Evolutionary conservation across 2,113 vertebrate species (phyloP).

Genomic region (Megaptera novaeangliae): DNA sequence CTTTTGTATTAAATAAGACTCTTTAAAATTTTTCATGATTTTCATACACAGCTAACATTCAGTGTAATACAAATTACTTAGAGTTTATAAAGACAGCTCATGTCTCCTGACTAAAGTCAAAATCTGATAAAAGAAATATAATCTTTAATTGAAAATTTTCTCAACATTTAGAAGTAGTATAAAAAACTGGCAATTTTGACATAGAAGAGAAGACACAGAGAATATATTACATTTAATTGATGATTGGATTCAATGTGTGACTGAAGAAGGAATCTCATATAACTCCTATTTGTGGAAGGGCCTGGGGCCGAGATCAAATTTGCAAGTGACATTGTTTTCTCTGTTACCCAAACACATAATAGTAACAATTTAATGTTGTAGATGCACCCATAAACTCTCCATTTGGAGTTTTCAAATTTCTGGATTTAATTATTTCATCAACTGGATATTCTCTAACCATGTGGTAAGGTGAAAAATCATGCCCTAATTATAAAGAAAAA

Average conservation of each 20-base stretch:
- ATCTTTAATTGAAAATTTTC: neutral
- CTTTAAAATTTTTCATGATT: neutral
- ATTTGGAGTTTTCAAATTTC: neutral
- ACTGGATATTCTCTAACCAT: neutral
- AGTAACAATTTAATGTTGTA: neutral
- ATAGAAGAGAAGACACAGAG: neutral
- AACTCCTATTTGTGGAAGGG: neutral
- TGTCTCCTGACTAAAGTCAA: neutral
- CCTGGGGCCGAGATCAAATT: neutral
- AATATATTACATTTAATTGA: neutral
- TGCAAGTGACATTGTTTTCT: neutral
- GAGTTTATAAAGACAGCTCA: neutral
- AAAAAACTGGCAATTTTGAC: neutral
- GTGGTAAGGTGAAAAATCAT: neutral
- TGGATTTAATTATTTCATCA: neutral
- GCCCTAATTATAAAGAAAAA: rapidly evolving
- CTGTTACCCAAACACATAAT: neutral
- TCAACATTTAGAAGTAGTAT: neutral
- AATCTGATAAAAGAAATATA: neutral
- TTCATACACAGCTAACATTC: neutral
- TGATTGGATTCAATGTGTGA: neutral
- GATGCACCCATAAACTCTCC: neutral
- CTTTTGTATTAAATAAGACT: neutral
- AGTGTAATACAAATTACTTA: neutral
- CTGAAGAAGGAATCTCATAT: neutral